Conservation (phyloP, 2,888 invertebrate genomes). For the Hecatera dysodea region DNA sequence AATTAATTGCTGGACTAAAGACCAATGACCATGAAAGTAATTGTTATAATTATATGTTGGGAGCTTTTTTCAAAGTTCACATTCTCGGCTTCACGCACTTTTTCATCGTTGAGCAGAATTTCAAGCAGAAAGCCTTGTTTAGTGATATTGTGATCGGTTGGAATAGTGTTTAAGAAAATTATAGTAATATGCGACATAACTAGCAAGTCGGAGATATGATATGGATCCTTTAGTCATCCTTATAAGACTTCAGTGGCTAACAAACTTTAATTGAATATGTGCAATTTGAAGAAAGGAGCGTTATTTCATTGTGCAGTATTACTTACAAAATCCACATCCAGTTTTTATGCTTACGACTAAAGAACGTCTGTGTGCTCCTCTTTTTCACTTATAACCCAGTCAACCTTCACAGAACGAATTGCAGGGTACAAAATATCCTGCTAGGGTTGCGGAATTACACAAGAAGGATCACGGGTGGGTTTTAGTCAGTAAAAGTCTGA, state of each 20-base stretch:
- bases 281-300: neutral
- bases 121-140: conserved; percentile 36
- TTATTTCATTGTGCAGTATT: neutral
- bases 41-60: conserved; percentile 50
- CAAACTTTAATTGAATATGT: neutral
- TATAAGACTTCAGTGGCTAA: neutral
- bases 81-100: conserved; percentile 43
- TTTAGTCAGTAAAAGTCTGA: too few relatives aligned
- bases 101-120: conserved; percentile 45
- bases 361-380: neutral
- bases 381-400: neutral
- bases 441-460: too few relatives aligned
- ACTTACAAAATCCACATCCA: neutral
- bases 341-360: neutral
- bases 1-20: conserved; percentile 52
- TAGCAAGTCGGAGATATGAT: neutral
- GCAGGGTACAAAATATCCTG: too few relatives aligned
- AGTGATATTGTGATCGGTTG: conserved; percentile 11
- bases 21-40: conserved; percentile 55
- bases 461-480: too few relatives aligned
- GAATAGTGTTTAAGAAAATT: conserved; percentile 16
- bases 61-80: conserved; percentile 53
- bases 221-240: neutral
- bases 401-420: neutral
- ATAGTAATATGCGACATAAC: conserved; percentile 1